Conservation (phyloP, 2,797 vertebrate genomes). For the Neosalanx taihuensis region DNA sequence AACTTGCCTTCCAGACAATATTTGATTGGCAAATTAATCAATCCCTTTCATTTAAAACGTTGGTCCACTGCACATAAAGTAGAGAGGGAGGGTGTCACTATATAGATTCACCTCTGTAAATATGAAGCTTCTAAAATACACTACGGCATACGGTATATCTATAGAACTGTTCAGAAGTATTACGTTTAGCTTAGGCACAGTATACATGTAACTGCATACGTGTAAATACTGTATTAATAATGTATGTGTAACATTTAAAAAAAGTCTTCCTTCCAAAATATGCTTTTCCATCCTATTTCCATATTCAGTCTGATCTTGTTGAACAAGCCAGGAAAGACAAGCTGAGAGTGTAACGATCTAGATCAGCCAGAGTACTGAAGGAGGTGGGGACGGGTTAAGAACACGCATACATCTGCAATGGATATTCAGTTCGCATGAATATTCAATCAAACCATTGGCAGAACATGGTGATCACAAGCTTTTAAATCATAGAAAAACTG, state of each 20-base stretch:
- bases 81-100: background rate
- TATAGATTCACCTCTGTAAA: background rate
- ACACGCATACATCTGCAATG: constrained; percentile 31
- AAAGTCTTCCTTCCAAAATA: too few relatives aligned
- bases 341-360: background rate
- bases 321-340: background rate
- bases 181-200: too few relatives aligned
- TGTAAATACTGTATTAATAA: too few relatives aligned
- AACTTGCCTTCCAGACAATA: constrained; percentile 37
- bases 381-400: constrained; percentile 46
- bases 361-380: constrained; percentile 33
- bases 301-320: too few relatives aligned
- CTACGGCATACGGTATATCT: too few relatives aligned
- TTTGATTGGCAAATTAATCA: constrained; percentile 39
- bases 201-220: too few relatives aligned
- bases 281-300: too few relatives aligned
- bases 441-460: constrained; percentile 61
- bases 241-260: too few relatives aligned
- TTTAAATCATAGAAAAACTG: constrained; percentile 62
- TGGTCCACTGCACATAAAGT: constrained; percentile 17
- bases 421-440: constrained; percentile 61
- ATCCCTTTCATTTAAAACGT: constrained; percentile 38
- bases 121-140: background rate
- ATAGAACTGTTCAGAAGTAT: too few relatives aligned
- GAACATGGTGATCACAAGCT: constrained; percentile 64